Evolutionary conservation across 2,888 invertebrate species (phyloP).

Genomic region (Euplexia lucipara): DNA sequence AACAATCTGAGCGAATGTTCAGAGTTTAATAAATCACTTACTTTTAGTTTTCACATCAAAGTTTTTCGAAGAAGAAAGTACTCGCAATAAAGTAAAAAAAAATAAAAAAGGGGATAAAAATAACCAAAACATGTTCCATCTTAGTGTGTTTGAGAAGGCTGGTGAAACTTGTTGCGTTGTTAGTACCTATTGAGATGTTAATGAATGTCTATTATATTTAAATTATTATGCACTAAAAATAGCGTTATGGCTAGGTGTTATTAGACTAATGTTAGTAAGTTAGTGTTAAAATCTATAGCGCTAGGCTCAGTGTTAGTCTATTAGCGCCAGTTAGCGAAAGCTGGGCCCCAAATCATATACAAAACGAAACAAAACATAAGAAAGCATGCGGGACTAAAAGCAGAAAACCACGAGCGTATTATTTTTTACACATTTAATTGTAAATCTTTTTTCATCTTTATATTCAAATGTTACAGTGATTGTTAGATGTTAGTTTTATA

Average conservation of each 20-base stretch:
- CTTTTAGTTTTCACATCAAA: background rate
- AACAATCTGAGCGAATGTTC: background rate
- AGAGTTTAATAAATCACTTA: background rate
- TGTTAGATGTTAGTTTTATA: constrained; percentile 75
- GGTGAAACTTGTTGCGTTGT: background rate
- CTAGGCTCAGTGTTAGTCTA: constrained; percentile 63
- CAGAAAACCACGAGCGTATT: constrained; percentile 88
- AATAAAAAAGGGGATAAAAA: constrained; percentile 11
- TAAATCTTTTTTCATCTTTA: constrained; percentile 84
- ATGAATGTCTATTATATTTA: background rate
- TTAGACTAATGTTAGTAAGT: constrained; percentile 36
- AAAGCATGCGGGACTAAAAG: constrained; percentile 89
- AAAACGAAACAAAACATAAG: constrained; percentile 74
- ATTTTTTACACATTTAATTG: constrained; percentile 89
- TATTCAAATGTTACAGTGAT: constrained; percentile 81
- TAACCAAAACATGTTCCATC: background rate
- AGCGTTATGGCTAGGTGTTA: constrained; percentile 24
- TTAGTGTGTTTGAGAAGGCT: constrained; percentile 12
- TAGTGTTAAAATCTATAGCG: constrained; percentile 63
- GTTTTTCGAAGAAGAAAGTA: constrained; percentile 45
- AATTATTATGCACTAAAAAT: constrained; percentile 35
- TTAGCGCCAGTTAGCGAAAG: constrained; percentile 71
- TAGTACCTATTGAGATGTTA: background rate
- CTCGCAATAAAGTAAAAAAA: constrained; percentile 21
- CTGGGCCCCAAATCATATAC: constrained; percentile 79